Conservation (phyloP, 1,140 invertebrate species). For the Tyrophagus putrescentiae region DNA sequence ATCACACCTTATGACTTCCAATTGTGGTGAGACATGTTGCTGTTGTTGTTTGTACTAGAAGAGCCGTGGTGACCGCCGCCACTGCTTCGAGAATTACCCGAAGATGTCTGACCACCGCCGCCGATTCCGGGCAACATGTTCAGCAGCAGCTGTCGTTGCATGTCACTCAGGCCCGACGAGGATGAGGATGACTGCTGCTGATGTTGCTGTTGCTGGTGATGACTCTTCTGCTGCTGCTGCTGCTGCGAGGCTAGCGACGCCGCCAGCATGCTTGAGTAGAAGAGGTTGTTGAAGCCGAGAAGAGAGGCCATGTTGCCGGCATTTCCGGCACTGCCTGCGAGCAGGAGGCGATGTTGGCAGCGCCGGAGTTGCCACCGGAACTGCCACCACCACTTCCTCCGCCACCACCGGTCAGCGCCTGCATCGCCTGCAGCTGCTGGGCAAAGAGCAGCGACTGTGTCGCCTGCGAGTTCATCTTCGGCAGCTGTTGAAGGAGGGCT, state of each 20-base stretch:
- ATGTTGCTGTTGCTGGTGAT: constrained; percentile 1
- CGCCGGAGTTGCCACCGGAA: no score
- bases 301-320: neutral
- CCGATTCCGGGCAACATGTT: constrained; percentile 11
- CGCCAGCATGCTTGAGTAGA: constrained; percentile 7
- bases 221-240: neutral
- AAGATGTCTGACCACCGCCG: no score
- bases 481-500: constrained; percentile 23
- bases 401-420: neutral
- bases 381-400: no score
- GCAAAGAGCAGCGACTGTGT: constrained; percentile 35
- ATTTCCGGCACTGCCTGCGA: neutral
- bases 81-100: no score
- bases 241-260: neutral
- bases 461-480: constrained; percentile 31
- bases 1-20: constrained; percentile 2
- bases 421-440: constrained; percentile 22
- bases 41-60: no score
- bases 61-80: neutral
- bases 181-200: neutral
- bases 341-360: neutral
- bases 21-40: constrained; percentile 7
- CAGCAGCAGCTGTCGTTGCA: constrained; percentile 3
- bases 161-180: neutral
- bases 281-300: neutral